These are phyloP conservation scores for Hirtodrosophila confusa DNA, from an alignment of 2,888 invertebrate genomes.

Conservation along the genomic window DNA sequence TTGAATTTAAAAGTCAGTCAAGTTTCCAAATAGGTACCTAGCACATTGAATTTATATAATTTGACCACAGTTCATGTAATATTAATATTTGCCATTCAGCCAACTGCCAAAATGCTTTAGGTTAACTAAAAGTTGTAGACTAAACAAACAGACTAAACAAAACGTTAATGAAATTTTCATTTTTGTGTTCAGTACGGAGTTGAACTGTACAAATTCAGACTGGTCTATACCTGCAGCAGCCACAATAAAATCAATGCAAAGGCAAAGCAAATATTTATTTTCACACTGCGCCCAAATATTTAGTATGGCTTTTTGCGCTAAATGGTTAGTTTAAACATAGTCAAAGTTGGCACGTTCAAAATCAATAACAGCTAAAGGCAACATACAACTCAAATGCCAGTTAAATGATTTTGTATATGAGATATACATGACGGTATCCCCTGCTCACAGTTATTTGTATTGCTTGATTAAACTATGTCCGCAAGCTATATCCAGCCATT, in stretches of 20 bases:
- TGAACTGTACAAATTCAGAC: background rate
- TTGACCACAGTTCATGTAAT: too few relatives aligned
- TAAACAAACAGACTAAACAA: too few relatives aligned
- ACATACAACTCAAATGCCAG: conserved; percentile 13
- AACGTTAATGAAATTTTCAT: too few relatives aligned
- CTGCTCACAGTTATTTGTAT: conserved; percentile 37
- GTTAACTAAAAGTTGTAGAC: too few relatives aligned
- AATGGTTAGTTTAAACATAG: conserved; percentile 19
- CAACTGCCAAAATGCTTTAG: too few relatives aligned
- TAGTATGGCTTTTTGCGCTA: background rate
- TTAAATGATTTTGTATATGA: conserved; percentile 9
- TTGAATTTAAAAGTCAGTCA: too few relatives aligned
- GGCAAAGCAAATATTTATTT: conserved; percentile 28
- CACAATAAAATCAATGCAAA: conserved; percentile 18
- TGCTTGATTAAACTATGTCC: conserved; percentile 54
- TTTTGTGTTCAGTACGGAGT: too few relatives aligned
- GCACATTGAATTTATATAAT: too few relatives aligned
- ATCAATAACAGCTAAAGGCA: conserved; percentile 18
- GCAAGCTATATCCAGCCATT: conserved; percentile 24
- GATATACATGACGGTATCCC: conserved; percentile 3
- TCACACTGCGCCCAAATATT: too few relatives aligned
- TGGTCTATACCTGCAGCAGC: background rate
- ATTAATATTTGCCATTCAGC: too few relatives aligned
- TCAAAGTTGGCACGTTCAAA: conserved; percentile 9
- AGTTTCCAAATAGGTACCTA: too few relatives aligned